Percentiles rank a stretch among this genome's conserved stretches.
phyloP scores from a whole-genome alignment of 2,797 vertebrate genomes.

The Eurystomus glaucurus region DNA sequence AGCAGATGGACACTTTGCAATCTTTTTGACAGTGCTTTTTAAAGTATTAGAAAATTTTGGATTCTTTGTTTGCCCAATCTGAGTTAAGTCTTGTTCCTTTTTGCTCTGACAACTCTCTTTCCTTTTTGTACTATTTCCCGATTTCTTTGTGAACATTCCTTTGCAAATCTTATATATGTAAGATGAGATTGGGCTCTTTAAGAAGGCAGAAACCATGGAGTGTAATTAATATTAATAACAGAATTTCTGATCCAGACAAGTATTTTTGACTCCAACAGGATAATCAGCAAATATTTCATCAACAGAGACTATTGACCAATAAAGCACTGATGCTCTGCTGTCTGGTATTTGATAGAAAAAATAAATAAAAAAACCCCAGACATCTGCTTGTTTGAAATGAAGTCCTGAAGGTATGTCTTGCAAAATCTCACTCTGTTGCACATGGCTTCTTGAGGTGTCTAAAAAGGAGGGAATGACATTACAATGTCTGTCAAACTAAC shows the following conservation, averaged over 20 bases:
- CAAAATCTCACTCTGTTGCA: slow-evolving; percentile 78
- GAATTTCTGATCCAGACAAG: slow-evolving; percentile 25
- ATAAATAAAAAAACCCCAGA: background rate
- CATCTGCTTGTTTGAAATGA: slow-evolving; percentile 35
- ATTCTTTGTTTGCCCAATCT: slow-evolving; percentile 88
- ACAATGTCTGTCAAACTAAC: slow-evolving; percentile 12
- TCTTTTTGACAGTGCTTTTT: slow-evolving; percentile 96
- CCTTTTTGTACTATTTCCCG: slow-evolving; percentile 94
- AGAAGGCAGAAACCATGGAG: slow-evolving; percentile 96
- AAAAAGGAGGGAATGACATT: slow-evolving; percentile 78
- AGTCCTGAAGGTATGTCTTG: slow-evolving; percentile 71
- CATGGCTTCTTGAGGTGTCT: slow-evolving; percentile 78
- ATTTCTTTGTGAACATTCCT: slow-evolving; percentile 99
- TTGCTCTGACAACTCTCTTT: slow-evolving; percentile 91
- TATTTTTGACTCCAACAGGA: slow-evolving; percentile 51
- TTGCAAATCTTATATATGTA: slow-evolving; percentile 97
- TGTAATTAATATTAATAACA: slow-evolving; percentile 80
- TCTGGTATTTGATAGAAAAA: background rate
- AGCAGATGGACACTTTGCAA: slow-evolving; percentile 93
- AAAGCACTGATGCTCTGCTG: background rate
- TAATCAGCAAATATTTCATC: slow-evolving; percentile 49
- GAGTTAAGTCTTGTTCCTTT: slow-evolving; percentile 89
- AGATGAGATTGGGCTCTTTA: slow-evolving; percentile 91
- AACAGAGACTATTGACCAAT: background rate
- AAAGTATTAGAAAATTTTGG: slow-evolving; percentile 92